Conservation (phyloP, 2,888 invertebrate species). For the Dolichomitus sp. region DNA sequence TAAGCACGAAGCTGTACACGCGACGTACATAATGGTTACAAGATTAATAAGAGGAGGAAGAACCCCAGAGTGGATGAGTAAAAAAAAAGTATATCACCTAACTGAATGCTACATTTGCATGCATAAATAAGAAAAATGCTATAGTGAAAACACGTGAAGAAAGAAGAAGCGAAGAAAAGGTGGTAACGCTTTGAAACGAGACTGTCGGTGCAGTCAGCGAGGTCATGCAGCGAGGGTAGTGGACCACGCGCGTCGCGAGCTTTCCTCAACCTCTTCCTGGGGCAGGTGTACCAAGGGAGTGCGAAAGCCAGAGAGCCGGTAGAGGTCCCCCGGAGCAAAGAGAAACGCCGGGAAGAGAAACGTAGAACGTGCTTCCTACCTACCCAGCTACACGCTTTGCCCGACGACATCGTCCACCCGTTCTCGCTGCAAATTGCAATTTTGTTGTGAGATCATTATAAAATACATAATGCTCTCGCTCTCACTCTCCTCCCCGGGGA, state of each 20-base stretch:
- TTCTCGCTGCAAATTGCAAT: conserved; percentile 82
- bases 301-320: neutral
- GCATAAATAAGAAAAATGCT: conserved; percentile 9
- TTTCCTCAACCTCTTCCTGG: conserved; percentile 13
- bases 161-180: conserved; percentile 29
- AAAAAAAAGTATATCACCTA: neutral
- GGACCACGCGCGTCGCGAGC: conserved; percentile 21
- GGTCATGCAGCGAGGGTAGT: conserved; percentile 25
- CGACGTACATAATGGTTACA: conserved; percentile 80
- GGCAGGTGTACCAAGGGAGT: conserved; percentile 5
- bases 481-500: conserved; percentile 14
- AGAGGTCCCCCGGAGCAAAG: neutral
- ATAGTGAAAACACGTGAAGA: conserved; percentile 6
- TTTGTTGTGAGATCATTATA: conserved; percentile 85
- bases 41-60: conserved; percentile 12
- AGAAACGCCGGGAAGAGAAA: conserved; percentile 23
- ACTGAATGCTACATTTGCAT: conserved; percentile 16
- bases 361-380: conserved; percentile 14
- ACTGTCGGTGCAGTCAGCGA: conserved; percentile 7
- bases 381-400: conserved; percentile 8
- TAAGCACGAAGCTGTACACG: conserved; percentile 16
- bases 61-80: neutral
- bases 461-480: conserved; percentile 83
- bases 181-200: conserved; percentile 41
- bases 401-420: conserved; percentile 76